These are phyloP conservation scores for Proisotoma minuta DNA, from an alignment of 2,888 invertebrate species.

Conservation along the genomic window DNA sequence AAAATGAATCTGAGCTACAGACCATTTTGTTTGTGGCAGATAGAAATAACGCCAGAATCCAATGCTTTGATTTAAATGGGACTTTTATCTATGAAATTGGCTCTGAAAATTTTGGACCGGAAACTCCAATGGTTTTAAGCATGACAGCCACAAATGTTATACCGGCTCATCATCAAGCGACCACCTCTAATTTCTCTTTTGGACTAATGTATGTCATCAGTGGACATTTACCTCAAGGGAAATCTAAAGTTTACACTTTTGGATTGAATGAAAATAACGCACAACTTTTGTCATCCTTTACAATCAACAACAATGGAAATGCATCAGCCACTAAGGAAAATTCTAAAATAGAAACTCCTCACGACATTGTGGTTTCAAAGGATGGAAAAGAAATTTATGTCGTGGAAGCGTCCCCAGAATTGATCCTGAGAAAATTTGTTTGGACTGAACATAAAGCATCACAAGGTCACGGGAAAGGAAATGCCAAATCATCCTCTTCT, in stretches of 20 bases:
- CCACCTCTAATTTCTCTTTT: background rate
- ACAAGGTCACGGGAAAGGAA: no score
- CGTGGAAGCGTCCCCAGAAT: conserved; percentile 57
- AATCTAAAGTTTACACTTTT: conserved; percentile 56
- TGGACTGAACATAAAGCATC: no score
- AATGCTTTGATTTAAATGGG: conserved; percentile 61
- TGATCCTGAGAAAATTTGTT: conserved; percentile 16
- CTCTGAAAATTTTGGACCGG: conserved; percentile 59
- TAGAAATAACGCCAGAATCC: conserved; percentile 55
- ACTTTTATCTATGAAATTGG: conserved; percentile 61
- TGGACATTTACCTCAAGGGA: conserved; percentile 55
- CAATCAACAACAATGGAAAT: conserved; percentile 55
- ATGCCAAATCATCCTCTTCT: no score
- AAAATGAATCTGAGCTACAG: conserved; percentile 48
- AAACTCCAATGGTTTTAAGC: conserved; percentile 62
- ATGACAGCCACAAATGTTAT: conserved; percentile 64
- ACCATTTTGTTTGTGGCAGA: conserved; percentile 53
- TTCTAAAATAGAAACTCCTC: conserved; percentile 49
- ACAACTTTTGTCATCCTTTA: conserved; percentile 60
- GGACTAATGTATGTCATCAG: conserved; percentile 70
- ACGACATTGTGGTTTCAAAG: conserved; percentile 67
- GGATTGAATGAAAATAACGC: conserved; percentile 54
- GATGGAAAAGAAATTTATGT: conserved; percentile 69
- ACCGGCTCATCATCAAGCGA: conserved; percentile 48
- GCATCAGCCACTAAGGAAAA: conserved; percentile 55